These are phyloP conservation scores for Armadillidium nasatum DNA, from an alignment of 1,140 invertebrate genomes.

Conservation along the genomic window DNA sequence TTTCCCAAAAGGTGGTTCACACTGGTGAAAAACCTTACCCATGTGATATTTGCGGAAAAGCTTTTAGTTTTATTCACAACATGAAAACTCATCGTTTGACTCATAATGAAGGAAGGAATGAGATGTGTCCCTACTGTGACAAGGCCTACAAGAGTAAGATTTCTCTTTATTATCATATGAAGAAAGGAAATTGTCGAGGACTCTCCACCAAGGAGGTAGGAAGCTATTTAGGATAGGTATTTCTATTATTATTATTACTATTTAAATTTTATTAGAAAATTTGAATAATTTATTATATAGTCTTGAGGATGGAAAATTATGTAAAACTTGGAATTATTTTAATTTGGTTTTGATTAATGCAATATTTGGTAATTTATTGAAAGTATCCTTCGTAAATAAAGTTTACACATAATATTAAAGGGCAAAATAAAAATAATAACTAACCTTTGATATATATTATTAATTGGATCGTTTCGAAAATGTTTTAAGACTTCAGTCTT, in stretches of 20 bases:
- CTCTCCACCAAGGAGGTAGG: slow-evolving; percentile 40
- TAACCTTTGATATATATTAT: no score
- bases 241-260: neutral
- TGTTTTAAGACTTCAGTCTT: no score
- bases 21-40: slow-evolving; percentile 61
- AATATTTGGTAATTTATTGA: no score
- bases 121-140: slow-evolving; percentile 43
- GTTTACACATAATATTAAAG: no score
- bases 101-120: slow-evolving; percentile 41
- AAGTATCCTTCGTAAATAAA: no score
- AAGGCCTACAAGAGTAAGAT: slow-evolving; percentile 45
- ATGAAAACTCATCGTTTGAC: slow-evolving; percentile 44
- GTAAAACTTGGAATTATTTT: no score
- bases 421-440: no score
- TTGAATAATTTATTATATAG: neutral
- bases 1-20: slow-evolving; percentile 48
- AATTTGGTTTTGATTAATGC: no score
- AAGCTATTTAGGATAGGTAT: neutral
- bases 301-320: no score
- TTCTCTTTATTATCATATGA: slow-evolving; percentile 44
- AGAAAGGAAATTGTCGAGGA: slow-evolving; percentile 43
- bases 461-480: no score
- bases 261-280: neutral
- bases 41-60: slow-evolving; percentile 62
- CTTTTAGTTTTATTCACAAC: slow-evolving; percentile 58